Evolutionary conservation across 1,140 invertebrate genomes (phyloP), one percentile per base, ranked within the genome.

Genomic region (Papilio xuthus): DNA sequence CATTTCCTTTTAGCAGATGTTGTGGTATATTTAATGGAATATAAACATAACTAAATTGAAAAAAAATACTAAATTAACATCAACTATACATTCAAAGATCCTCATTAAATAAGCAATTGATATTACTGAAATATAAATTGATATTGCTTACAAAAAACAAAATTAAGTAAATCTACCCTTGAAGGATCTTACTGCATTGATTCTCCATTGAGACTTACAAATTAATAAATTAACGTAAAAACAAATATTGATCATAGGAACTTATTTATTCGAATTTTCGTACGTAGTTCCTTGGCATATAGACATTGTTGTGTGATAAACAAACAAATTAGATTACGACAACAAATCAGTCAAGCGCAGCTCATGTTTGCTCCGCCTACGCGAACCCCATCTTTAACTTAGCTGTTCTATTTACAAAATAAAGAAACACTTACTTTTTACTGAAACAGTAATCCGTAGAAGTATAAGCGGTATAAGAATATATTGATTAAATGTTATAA

Each of bases 1-100:
- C 56, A 60, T 23, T 60, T 60, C 20, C 56, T 60, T 60, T 60
- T 60, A 60, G 20, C 20, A 60, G 56, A 23, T 60, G 10, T 56
- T 20, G 20, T 8, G 18, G 20, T 23, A 56, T 10, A 56, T 23
- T 23, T 56, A 56, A 56, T 56, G 2, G 53, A 12, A 56, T n/a
- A 56, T 9, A 56, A 56, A 47, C 15, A 47, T 47, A 2, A 4
- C 15, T 56, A 20, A 56, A 56, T 20, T 8, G n/a, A 20, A 23
- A 56, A 20, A 23, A 8, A 9, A 0, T 47, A 10, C 12, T 47
- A 15, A 47, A 10, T 37, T 0, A 37, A 37, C 32, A 37, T 37
- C 32, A 37, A 37, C 4, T 37, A 37, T 4, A 37, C 32, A 1
- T 37, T 37, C 32, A 7, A 37, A 37, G 32, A 37, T 37, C 32